A percentile compares a stretch with the other conserved stretches of the same genome.
These are phyloP conservation scores for Mastigias papua DNA, from an alignment of 30 jellyfish, hydroid and myxozoan species.

Conservation along the genomic window DNA sequence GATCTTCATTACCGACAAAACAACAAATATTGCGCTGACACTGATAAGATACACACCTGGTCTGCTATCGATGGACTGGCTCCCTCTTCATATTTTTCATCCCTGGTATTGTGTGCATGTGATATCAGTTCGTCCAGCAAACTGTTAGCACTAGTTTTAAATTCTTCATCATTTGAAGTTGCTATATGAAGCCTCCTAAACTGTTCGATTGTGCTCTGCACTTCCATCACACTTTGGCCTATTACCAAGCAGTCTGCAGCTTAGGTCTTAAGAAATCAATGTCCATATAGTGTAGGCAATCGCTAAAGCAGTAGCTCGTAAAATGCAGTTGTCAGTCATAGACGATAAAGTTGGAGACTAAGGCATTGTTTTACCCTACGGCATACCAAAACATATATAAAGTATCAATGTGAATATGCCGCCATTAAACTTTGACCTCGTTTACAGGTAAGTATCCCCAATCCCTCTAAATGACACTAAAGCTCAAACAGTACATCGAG, in stretches of 20 bases:
- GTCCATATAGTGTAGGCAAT: too few relatives aligned
- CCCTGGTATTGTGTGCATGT: constrained; percentile 13
- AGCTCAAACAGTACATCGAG: too few relatives aligned
- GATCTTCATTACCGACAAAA: too few relatives aligned
- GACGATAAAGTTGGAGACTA: too few relatives aligned
- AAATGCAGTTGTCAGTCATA: too few relatives aligned
- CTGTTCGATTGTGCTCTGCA: constrained; percentile 7
- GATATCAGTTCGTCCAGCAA: constrained; percentile 58
- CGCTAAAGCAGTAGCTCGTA: neutral
- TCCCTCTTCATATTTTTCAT: neutral
- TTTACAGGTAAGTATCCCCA: too few relatives aligned
- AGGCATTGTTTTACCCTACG: too few relatives aligned
- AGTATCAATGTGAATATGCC: neutral
- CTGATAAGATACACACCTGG: neutral
- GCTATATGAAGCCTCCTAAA: constrained; percentile 51
- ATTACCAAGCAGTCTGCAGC: too few relatives aligned
- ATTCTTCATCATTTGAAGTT: constrained; percentile 27
- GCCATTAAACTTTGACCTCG: constrained; percentile 13
- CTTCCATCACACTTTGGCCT: constrained; percentile 17
- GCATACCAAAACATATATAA: neutral
- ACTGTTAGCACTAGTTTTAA: constrained; percentile 43
- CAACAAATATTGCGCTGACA: neutral
- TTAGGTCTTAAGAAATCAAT: too few relatives aligned
- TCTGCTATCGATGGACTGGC: neutral
- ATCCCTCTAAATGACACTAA: too few relatives aligned